A percentile compares a stretch with the other conserved stretches of the same genome.
Conservation (phyloP, 2,797 vertebrate genomes). For the Xiphorhynchus erythropygius region DNA sequence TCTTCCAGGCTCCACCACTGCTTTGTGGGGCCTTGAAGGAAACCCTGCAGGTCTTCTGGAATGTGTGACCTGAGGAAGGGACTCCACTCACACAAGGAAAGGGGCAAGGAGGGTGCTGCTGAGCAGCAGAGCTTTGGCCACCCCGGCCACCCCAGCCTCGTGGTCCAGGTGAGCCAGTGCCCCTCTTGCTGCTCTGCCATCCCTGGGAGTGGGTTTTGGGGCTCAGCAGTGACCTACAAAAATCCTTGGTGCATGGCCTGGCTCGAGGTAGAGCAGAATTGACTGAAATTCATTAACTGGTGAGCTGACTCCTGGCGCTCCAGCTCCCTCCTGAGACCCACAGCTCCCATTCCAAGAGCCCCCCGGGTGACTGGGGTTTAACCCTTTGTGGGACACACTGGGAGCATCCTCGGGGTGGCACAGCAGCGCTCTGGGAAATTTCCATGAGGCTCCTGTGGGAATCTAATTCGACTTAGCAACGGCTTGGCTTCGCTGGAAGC, state of each 20-base stretch:
- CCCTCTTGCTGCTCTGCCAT: neutral
- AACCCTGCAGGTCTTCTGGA: neutral
- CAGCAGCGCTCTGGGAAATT: slow-evolving; percentile 1
- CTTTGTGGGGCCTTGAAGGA: neutral
- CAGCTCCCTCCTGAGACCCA: neutral
- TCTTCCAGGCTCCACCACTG: neutral
- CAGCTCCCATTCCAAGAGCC: neutral
- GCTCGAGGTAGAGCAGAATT: neutral
- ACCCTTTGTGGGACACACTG: neutral
- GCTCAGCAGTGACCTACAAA: slow-evolving; percentile 1
- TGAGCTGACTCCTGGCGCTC: neutral
- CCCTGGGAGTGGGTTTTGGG: neutral
- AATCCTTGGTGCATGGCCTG: neutral
- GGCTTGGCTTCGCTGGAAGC: neutral
- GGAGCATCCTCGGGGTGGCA: neutral
- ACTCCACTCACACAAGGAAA: neutral
- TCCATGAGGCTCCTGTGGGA: neutral
- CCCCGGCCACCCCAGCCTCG: neutral
- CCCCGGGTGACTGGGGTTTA: neutral
- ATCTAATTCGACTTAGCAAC: neutral
- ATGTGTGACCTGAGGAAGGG: neutral
- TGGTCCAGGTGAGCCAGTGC: neutral
- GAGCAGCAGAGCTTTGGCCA: neutral
- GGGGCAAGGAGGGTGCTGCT: neutral
- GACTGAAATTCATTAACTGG: neutral